Evolutionary conservation across 2,797 vertebrate species (phyloP).

Genomic region (Tadarida brasiliensis): DNA sequence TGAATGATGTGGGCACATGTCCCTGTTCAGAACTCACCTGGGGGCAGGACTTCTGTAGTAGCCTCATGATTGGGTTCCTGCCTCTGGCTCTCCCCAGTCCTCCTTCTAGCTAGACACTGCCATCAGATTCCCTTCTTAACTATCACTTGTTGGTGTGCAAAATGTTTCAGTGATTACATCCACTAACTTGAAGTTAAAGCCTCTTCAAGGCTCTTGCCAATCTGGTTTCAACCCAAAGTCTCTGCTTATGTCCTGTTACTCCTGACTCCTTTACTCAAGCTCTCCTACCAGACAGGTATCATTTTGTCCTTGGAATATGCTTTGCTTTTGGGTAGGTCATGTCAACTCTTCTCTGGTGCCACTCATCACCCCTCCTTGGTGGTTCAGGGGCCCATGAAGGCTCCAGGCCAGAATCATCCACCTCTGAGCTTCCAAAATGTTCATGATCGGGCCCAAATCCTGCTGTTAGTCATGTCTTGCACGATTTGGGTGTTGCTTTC

Average conservation of each 20-base stretch:
- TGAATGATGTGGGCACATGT: not conserved
- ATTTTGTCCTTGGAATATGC: not conserved
- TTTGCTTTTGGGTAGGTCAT: not conserved
- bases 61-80: not conserved
- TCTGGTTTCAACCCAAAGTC: not conserved
- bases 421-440: not conserved
- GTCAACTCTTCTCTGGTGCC: not conserved
- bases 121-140: conserved; percentile 23
- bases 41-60: not conserved
- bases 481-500: not conserved
- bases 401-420: not conserved
- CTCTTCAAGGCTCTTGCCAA: not conserved
- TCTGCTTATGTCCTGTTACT: not conserved
- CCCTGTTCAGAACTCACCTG: not conserved
- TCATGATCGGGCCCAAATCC: not conserved
- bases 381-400: not conserved
- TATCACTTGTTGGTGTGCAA: not conserved
- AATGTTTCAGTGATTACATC: not conserved
- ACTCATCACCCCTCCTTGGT: no score
- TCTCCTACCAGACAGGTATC: not conserved
- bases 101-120: not conserved
- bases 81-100: not conserved
- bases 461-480: not conserved
- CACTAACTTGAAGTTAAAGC: not conserved
- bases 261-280: not conserved